Conservation (phyloP, 2,113 vertebrate genomes). For the Ptychochromis oligacanthus region DNA sequence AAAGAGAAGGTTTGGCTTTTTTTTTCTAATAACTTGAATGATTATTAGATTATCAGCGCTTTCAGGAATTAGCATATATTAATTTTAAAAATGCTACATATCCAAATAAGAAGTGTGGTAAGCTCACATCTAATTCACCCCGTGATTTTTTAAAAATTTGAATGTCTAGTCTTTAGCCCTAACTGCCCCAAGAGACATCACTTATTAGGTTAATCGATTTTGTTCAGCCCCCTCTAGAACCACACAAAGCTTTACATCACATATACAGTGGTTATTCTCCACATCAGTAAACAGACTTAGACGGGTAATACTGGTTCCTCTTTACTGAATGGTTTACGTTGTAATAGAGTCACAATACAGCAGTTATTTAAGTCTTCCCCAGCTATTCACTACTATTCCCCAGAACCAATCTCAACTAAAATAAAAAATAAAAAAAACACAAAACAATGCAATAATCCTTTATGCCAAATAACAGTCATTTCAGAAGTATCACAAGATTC, state of each 20-base stretch:
- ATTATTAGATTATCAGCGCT: not conserved
- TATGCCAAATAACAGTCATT: constrained; percentile 40
- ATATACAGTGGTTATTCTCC: not conserved
- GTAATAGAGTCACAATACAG: not conserved
- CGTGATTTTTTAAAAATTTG: not conserved
- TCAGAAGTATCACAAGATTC: constrained; percentile 39
- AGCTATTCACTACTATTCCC: not conserved
- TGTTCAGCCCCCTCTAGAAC: not conserved
- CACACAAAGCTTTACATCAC: not conserved
- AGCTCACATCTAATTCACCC: not conserved
- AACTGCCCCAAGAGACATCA: not conserved
- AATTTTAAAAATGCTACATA: not conserved
- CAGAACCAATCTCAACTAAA: constrained; percentile 4
- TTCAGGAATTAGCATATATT: no score
- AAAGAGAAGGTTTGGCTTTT: not conserved
- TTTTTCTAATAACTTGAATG: not conserved
- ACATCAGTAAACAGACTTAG: not conserved
- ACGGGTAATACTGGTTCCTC: not conserved
- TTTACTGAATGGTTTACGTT: not conserved
- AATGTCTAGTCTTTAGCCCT: not conserved
- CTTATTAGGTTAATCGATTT: constrained; percentile 4
- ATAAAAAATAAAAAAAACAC: not conserved
- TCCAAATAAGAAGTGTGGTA: not conserved
- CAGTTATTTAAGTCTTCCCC: not conserved
- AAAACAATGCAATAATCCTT: constrained; percentile 25